Percentiles rank a stretch among this genome's conserved stretches.
phyloP scores from a whole-genome alignment of 2,888 invertebrate genomes.

The Orchestes rusci region DNA sequence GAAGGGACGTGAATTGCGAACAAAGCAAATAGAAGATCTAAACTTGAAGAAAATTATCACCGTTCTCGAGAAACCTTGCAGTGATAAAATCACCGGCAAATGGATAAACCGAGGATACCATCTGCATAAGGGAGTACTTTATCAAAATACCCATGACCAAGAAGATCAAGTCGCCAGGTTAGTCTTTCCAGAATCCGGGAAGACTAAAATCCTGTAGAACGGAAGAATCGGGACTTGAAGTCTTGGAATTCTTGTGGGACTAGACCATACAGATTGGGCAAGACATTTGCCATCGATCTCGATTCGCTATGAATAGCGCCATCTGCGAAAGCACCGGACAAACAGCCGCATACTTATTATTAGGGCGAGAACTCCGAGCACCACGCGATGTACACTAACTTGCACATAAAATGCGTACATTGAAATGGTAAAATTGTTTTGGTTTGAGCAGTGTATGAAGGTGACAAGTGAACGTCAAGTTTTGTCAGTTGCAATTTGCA shows the following conservation, averaged over 20 bases:
- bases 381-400: no score
- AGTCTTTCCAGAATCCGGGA: constrained; percentile 22
- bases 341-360: constrained; percentile 36
- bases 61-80: no score
- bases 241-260: constrained; percentile 30
- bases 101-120: constrained; percentile 28
- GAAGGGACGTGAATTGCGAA: no score
- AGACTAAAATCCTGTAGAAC: constrained; percentile 22
- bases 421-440: no score
- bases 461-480: no score
- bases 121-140: constrained; percentile 27
- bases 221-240: constrained; percentile 34
- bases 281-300: constrained; percentile 33
- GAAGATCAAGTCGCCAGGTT: constrained; percentile 28
- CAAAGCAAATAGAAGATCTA: no score
- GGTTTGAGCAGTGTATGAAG: no score
- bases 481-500: no score
- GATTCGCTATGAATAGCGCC: constrained; percentile 39
- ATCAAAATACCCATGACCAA: constrained; percentile 13
- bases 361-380: constrained; percentile 36
- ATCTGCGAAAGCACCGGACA: constrained; percentile 31
- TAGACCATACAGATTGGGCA: constrained; percentile 34
- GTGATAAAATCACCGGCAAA: no score
- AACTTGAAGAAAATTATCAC: no score
- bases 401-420: no score